Conservation (phyloP, 2,113 vertebrate species). For the Hemicordylus capensis region DNA sequence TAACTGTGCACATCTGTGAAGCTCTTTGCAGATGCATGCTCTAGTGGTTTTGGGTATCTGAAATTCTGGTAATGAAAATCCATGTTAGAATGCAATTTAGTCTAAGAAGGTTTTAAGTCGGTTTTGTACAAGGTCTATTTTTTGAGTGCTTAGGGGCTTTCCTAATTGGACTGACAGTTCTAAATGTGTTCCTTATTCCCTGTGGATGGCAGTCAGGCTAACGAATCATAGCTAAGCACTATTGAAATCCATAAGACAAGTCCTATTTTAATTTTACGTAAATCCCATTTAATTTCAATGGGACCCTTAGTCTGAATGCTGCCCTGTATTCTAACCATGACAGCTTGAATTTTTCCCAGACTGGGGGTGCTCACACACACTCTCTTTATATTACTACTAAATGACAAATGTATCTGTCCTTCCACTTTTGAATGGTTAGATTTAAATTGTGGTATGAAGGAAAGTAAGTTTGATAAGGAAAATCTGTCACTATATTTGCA, state of each 20-base stretch:
- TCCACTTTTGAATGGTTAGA: conserved; percentile 31
- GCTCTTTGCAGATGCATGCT: too few relatives aligned
- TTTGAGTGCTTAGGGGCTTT: conserved; percentile 14
- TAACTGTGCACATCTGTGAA: neutral
- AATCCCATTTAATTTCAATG: too few relatives aligned
- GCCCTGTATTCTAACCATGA: neutral
- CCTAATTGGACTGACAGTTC: conserved; percentile 45
- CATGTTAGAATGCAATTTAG: neutral
- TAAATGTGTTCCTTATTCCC: conserved; percentile 21
- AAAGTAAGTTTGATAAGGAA: neutral
- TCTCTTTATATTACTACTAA: conserved; percentile 33
- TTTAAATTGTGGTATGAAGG: conserved; percentile 1
- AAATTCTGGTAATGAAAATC: neutral
- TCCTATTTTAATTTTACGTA: too few relatives aligned
- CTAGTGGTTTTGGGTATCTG: neutral
- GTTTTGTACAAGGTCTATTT: conserved; percentile 7
- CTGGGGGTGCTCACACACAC: too few relatives aligned
- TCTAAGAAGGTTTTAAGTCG: conserved; percentile 17
- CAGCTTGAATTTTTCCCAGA: conserved; percentile 36
- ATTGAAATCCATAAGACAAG: too few relatives aligned
- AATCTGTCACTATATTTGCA: conserved; percentile 25
- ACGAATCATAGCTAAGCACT: too few relatives aligned
- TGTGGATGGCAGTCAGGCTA: too few relatives aligned
- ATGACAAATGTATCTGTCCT: conserved; percentile 20
- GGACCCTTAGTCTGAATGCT: too few relatives aligned